Evolutionary conservation across 2,888 invertebrate species (phyloP).

Genomic region (Lithophane socia): DNA sequence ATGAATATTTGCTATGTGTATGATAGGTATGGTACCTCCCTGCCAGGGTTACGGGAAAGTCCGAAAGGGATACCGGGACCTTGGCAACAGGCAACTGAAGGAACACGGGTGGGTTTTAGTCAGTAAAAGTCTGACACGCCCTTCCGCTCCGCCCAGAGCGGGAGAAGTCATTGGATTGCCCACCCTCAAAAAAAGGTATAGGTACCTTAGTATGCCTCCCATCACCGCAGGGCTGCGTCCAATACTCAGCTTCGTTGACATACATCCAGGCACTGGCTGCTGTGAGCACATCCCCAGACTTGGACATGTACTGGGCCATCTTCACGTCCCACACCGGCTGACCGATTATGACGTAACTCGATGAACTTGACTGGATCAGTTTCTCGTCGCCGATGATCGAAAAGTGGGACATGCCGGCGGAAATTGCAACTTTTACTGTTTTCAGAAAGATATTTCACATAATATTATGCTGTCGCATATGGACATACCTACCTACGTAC

Average conservation of each 20-base stretch:
- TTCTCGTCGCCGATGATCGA: slow-evolving; percentile 89
- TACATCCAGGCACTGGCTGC: slow-evolving; percentile 91
- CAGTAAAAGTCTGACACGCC: too few relatives aligned
- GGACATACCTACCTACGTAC: too few relatives aligned
- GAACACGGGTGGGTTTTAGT: too few relatives aligned
- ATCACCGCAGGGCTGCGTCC: slow-evolving; percentile 88
- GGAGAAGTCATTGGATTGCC: too few relatives aligned
- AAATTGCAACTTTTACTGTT: slow-evolving; percentile 91
- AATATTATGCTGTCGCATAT: background rate
- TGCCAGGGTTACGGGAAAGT: too few relatives aligned
- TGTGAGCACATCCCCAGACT: slow-evolving; percentile 91
- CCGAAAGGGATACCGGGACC: too few relatives aligned
- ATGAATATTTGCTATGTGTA: background rate
- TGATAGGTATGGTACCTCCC: background rate
- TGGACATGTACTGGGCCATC: slow-evolving; percentile 85
- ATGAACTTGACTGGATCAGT: slow-evolving; percentile 78
- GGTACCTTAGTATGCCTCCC: slow-evolving; percentile 87
- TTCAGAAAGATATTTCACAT: background rate
- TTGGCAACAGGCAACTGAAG: too few relatives aligned
- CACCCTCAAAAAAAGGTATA: too few relatives aligned
- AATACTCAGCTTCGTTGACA: slow-evolving; percentile 91
- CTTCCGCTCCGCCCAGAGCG: too few relatives aligned
- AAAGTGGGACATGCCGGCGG: slow-evolving; percentile 91
- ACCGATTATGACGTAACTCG: slow-evolving; percentile 91
- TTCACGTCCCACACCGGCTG: slow-evolving; percentile 91